A percentile compares a stretch with the other conserved stretches of the same genome.
phyloP scores from a whole-genome alignment of 2,113 vertebrate species.

The Aramus guarauna region DNA sequence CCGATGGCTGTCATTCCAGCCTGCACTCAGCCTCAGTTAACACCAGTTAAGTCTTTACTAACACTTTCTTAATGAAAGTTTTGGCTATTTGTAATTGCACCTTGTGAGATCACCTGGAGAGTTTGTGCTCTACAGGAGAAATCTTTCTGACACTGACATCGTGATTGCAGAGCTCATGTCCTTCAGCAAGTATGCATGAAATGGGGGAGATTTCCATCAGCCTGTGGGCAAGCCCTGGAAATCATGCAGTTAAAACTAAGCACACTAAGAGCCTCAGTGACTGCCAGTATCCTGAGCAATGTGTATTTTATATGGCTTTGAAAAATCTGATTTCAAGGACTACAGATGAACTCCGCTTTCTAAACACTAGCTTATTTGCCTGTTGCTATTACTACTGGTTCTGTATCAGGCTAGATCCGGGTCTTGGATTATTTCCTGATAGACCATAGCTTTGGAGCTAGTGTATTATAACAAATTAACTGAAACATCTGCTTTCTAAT shows the following conservation, averaged over 20 bases:
- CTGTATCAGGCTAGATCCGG: background rate
- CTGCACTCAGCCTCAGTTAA: background rate
- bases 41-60: background rate
- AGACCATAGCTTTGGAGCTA: background rate
- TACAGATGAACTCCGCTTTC: background rate
- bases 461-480: background rate
- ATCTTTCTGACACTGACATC: background rate
- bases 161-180: background rate
- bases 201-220: background rate
- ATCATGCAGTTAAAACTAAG: background rate
- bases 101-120: background rate
- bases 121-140: background rate
- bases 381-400: background rate
- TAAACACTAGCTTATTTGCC: background rate
- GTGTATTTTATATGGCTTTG: background rate
- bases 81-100: background rate
- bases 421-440: background rate
- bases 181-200: background rate
- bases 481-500: background rate
- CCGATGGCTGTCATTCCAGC: background rate
- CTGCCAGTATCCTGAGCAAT: background rate
- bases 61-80: background rate
- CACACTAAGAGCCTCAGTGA: background rate
- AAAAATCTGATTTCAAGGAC: background rate
- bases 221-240: background rate